Conservation (phyloP, 2,888 invertebrate genomes). For the Rosalia funebris region DNA sequence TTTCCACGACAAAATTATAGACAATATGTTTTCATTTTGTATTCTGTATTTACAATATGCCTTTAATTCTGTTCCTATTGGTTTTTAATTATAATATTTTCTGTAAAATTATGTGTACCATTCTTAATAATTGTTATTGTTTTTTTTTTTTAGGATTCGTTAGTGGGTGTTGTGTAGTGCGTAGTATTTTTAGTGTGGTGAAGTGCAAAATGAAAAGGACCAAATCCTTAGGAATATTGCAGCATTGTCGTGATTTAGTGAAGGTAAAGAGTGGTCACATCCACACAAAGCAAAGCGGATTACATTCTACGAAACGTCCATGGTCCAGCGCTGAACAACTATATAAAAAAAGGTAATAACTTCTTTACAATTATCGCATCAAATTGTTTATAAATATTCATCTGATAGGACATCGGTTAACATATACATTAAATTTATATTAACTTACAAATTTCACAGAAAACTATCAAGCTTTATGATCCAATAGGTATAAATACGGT, state of each 20-base stretch:
- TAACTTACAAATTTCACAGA: no score
- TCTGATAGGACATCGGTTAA: not conserved
- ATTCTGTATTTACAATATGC: no score
- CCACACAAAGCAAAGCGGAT: slow-evolving; percentile 23
- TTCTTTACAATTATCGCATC: not conserved
- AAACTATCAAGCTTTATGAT: no score
- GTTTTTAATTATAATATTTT: no score
- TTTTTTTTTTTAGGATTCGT: not conserved
- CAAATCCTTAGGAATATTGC: slow-evolving; percentile 41
- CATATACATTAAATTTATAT: no score
- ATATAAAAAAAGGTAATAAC: slow-evolving; percentile 40
- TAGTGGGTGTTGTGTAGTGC: slow-evolving; percentile 15
- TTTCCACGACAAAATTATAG: no score
- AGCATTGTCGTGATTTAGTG: slow-evolving; percentile 40
- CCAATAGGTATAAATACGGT: no score
- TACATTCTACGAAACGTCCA: slow-evolving; percentile 24
- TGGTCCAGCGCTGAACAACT: slow-evolving; percentile 41
- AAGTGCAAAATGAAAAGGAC: slow-evolving; percentile 38
- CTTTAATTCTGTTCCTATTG: no score
- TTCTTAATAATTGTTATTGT: not conserved
- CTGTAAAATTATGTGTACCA: no score
- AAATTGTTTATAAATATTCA: not conserved
- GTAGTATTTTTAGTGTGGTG: slow-evolving; percentile 1
- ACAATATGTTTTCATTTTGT: no score
- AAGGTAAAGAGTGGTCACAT: slow-evolving; percentile 33